Evolutionary conservation across 2,113 vertebrate species (phyloP).

Genomic region (Origma solitaria): DNA sequence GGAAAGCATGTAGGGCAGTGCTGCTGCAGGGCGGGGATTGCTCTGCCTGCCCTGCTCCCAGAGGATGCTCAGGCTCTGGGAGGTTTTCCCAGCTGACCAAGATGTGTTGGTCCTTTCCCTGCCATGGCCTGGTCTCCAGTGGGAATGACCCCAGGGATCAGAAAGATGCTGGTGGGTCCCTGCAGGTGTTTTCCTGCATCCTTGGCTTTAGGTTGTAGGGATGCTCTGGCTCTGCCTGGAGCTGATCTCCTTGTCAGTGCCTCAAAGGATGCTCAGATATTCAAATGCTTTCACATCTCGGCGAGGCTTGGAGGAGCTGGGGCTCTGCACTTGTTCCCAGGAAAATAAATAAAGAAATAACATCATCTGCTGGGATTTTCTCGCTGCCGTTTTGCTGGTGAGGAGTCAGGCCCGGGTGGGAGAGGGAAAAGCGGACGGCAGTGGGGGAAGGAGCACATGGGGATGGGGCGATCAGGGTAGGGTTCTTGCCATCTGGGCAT

Average conservation of each 20-base stretch:
- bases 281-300: conserved; percentile 10
- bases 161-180: background rate
- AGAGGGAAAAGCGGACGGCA: background rate
- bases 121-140: accelerated
- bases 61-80: background rate
- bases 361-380: background rate
- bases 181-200: background rate
- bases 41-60: background rate
- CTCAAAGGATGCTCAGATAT: background rate
- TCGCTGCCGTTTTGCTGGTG: background rate
- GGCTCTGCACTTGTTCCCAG: background rate
- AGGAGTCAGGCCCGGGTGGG: background rate
- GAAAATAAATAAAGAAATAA: background rate
- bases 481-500: accelerated
- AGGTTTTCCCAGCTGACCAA: background rate
- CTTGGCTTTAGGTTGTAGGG: background rate
- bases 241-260: background rate
- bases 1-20: background rate
- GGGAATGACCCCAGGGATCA: background rate
- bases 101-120: background rate
- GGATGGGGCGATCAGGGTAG: background rate
- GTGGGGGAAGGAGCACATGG: background rate
- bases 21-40: background rate
- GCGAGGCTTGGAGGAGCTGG: conserved; percentile 36
- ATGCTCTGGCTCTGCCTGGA: background rate